Base-by-base conservation (phyloP, 53 echinoderm and acorn worm species). In the Crossaster papposus region DNA sequence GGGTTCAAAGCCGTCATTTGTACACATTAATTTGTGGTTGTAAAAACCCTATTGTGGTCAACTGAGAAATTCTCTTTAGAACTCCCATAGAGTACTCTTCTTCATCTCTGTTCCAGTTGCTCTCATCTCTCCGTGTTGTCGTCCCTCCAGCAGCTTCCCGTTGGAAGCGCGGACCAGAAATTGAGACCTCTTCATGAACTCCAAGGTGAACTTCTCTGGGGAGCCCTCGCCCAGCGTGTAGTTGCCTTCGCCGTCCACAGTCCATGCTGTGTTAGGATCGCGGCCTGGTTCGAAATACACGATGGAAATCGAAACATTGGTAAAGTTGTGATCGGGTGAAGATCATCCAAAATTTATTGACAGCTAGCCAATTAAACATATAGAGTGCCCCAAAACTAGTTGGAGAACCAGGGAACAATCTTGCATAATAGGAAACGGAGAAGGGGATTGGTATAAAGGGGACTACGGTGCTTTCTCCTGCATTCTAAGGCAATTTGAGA, bases 121-220 rank as follows among this genome's bases (percentile, higher is more conserved):
- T 8, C 91, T 65, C 54, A 94, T 88, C 44, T 90, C 90, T n/a
- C 94, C 94, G 14, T 94, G 92, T 36, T 92, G 90, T 79, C 92
- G 90, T 28, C 92, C 92, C 30, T 90, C 88, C 54, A 94, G 83
- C 44, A 92, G 92, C 55, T 90, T 92, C 26, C 92, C 92, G 79
- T 92, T 94, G 51, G 88, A 90, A 84, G 88, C 92, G 1, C 94
- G 92, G 89, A 94, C 90, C 44, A 88, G 82, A 62, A 92, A 84
- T 22, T 90, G 92, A 3, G 94, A 92, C 52, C 77, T 35, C 44
- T 86, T 85, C 26, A 90, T 33, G 36, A 92, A 94, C 88, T 94
- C 94, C 71, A 94, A 80, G 36, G 88, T 94, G 88, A 94, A 94
- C 31, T 87, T 87, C 77, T 87, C 87, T 3, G 87, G 76, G 4